Evolutionary conservation across 2,888 invertebrate species (phyloP), one percentile per base, ranked within the genome.

Genomic region (Helobdella robusta): DNA sequence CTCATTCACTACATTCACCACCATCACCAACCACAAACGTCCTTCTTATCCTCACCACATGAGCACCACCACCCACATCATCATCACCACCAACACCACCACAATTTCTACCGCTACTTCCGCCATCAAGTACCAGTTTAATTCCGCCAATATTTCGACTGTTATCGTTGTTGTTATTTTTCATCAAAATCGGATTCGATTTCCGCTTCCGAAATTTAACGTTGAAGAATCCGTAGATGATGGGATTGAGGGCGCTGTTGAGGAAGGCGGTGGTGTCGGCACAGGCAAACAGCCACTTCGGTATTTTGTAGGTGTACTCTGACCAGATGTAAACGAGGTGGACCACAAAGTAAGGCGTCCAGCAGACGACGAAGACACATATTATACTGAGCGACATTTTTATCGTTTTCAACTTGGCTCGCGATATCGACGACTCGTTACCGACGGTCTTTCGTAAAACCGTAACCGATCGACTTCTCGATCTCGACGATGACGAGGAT

Each of bases 381-480:
- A 81, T 79, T 46, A 81, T 80, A 63, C 76, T 77, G 66, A 81
- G 73, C 18, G 80, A 80, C 78, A 81, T 79, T 71, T 80, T 80
- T 36, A 81, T 73, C 5, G 81, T 81, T 73, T 79, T 80, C 36
- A 81, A 76, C 73, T 80, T 80, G 36, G 81, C 80, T 32, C 78
- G 70, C 1, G 79, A 77, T 48, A 81, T 78, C 46, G 78, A 74
- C 59, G 75, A 75, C 44, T 74, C 75, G 68, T 74, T 74, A 1
- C 70, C 68, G 23, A 74, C 69, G 25, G 73, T 68, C 5, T 71
- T 68, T 23, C 73, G 64, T 25, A 74, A 67, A 56, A 56, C 56
- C n/a, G 20, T 32, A 1, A 56, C 56, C 2, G 56, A 20, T 30
- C 56, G n/a, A n/a, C n/a, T n/a, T n/a, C n/a, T n/a, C n/a, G n/a